phyloP scores from a whole-genome alignment of 2,888 invertebrate genomes.

The Tetrapedia diversipes region DNA sequence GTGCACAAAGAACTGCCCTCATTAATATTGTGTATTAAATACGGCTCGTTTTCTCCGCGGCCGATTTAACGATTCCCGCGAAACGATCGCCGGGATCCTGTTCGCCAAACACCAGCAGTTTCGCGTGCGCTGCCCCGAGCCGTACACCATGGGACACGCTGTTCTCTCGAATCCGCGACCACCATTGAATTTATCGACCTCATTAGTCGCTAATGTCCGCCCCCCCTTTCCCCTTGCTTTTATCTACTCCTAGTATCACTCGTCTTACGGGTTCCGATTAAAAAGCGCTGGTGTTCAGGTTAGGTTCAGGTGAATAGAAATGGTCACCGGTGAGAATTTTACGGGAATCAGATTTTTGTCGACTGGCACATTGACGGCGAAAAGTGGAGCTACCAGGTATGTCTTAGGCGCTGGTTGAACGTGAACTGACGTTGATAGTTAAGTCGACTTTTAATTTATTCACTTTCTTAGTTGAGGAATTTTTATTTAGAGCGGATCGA shows the following conservation, averaged over 20 bases:
- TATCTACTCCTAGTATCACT: slow-evolving; percentile 37
- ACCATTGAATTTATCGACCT: slow-evolving; percentile 45
- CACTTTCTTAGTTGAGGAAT: too few relatives aligned
- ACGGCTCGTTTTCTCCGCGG: slow-evolving; percentile 47
- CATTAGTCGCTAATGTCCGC: slow-evolving; percentile 41
- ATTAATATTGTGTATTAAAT: slow-evolving; percentile 68
- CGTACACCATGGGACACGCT: background rate
- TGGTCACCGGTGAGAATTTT: background rate
- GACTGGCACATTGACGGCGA: too few relatives aligned
- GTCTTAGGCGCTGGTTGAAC: too few relatives aligned
- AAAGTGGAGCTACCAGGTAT: too few relatives aligned
- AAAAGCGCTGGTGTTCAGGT: slow-evolving; percentile 15
- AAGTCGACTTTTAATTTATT: too few relatives aligned
- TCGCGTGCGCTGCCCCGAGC: background rate
- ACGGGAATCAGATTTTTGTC: slow-evolving; percentile 1
- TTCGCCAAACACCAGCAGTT: slow-evolving; percentile 35
- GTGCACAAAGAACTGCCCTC: slow-evolving; percentile 66
- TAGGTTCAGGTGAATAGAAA: background rate
- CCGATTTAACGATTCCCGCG: slow-evolving; percentile 54
- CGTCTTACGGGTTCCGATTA: slow-evolving; percentile 16
- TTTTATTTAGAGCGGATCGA: too few relatives aligned
- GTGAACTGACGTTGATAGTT: too few relatives aligned
- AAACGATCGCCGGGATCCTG: slow-evolving; percentile 29
- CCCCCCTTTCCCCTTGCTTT: too few relatives aligned
- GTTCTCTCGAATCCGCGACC: slow-evolving; percentile 17